A percentile compares a stretch with the other conserved stretches of the same genome.
phyloP scores from a whole-genome alignment of 2,113 vertebrate species.

The Melanerpes aurifrons region DNA sequence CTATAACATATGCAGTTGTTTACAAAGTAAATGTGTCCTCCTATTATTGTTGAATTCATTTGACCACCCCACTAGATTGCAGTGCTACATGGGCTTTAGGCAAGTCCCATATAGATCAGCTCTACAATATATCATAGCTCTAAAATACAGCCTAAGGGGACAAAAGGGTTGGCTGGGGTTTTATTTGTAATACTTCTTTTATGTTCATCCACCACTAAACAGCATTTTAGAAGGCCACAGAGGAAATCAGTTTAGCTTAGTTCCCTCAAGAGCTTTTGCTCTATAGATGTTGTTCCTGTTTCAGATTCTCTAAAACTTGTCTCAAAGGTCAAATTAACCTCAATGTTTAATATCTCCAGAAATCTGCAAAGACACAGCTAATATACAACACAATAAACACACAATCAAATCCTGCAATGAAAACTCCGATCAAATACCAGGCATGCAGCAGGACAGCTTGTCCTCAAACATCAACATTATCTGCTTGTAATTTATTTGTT shows the following conservation, averaged over 20 bases:
- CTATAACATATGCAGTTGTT: not conserved
- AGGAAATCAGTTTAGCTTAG: slow-evolving; percentile 21
- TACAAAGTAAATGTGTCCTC: not conserved
- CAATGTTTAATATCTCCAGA: not conserved
- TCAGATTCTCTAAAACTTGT: slow-evolving; percentile 9
- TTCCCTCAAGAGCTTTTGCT: not conserved
- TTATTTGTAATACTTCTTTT: not conserved
- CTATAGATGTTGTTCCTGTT: not conserved
- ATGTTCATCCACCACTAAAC: not conserved
- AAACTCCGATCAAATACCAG: not conserved
- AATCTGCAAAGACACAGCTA: slow-evolving; percentile 23
- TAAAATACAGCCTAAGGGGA: not conserved
- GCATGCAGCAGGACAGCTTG: not conserved
- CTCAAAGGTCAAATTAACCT: slow-evolving; percentile 27
- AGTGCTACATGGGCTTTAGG: accelerated
- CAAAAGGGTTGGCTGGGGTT: accelerated
- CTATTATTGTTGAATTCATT: not conserved
- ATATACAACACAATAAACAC: not conserved
- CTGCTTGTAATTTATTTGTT: not conserved
- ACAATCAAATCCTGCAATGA: not conserved
- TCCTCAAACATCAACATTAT: not conserved
- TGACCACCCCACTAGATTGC: not conserved
- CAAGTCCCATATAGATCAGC: not conserved
- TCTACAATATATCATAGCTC: not conserved
- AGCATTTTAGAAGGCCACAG: slow-evolving; percentile 12